Evolutionary conservation across 2,888 invertebrate species (phyloP).

Genomic region (Uloborus plumipes): DNA sequence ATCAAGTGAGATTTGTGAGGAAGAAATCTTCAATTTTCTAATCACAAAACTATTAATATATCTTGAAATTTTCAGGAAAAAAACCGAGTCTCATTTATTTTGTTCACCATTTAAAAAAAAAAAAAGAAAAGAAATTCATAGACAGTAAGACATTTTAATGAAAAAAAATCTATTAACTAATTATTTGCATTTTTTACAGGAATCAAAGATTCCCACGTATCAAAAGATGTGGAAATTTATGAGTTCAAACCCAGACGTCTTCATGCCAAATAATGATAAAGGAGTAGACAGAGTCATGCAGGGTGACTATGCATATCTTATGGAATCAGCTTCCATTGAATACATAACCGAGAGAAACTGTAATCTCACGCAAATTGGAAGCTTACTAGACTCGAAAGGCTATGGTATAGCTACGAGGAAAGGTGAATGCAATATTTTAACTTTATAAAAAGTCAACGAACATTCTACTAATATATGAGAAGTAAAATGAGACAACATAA

Average conservation of each 20-base stretch:
- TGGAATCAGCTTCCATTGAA: constrained; percentile 98
- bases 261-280: constrained; percentile 75
- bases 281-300: constrained; percentile 77
- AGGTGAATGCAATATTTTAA: constrained; percentile 74
- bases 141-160: too few relatives aligned
- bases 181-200: constrained; percentile 64
- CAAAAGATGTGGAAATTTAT: constrained; percentile 74
- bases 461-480: too few relatives aligned
- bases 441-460: too few relatives aligned
- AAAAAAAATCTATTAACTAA: too few relatives aligned
- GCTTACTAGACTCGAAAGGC: constrained; percentile 93
- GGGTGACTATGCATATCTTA: constrained; percentile 75
- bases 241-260: constrained; percentile 68
- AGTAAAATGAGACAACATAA: too few relatives aligned
- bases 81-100: too few relatives aligned
- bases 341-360: constrained; percentile 92
- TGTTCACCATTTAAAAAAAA: too few relatives aligned
- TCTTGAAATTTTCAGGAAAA: too few relatives aligned
- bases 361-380: constrained; percentile 89
- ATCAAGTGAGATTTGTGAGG: too few relatives aligned
- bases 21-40: too few relatives aligned
- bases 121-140: too few relatives aligned
- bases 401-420: constrained; percentile 95
- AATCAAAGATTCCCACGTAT: constrained; percentile 68
- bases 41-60: too few relatives aligned